phyloP scores from a whole-genome alignment of 2,113 vertebrate species.

The Serranochromis macrocephalus region DNA sequence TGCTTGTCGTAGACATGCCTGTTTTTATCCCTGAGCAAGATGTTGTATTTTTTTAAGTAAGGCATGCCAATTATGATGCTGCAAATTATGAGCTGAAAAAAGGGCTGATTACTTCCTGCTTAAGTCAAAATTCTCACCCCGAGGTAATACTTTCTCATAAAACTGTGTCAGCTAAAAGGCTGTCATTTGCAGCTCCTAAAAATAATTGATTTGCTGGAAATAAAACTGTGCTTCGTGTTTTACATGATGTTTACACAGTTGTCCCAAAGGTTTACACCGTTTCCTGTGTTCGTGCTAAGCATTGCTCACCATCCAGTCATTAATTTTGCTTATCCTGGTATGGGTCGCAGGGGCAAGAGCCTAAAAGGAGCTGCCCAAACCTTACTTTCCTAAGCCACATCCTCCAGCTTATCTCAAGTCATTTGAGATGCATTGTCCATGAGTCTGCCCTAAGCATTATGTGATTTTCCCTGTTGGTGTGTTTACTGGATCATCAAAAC shows the following conservation, averaged over 20 bases:
- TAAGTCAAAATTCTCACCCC: neutral
- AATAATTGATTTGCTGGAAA: neutral
- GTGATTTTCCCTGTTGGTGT: neutral
- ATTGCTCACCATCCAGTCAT: neutral
- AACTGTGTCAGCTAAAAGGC: neutral
- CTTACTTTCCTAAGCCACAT: neutral
- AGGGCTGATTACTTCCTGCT: neutral
- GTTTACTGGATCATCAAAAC: neutral
- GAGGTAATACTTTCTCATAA: neutral
- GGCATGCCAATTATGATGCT: neutral
- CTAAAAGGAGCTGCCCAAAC: neutral
- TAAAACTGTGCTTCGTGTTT: neutral
- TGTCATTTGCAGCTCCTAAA: neutral
- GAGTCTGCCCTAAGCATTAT: neutral
- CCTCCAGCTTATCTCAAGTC: neutral
- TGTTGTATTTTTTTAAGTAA: neutral
- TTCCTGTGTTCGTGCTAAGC: neutral
- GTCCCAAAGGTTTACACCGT: neutral
- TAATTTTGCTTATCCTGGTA: neutral
- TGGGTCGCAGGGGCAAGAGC: neutral
- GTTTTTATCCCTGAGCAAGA: neutral
- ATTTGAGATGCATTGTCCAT: neutral
- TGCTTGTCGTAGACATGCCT: neutral
- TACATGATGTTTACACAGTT: neutral
- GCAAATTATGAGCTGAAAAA: neutral